Conservation (phyloP, 2,888 invertebrate species). For the Agonopterix heracliana region DNA sequence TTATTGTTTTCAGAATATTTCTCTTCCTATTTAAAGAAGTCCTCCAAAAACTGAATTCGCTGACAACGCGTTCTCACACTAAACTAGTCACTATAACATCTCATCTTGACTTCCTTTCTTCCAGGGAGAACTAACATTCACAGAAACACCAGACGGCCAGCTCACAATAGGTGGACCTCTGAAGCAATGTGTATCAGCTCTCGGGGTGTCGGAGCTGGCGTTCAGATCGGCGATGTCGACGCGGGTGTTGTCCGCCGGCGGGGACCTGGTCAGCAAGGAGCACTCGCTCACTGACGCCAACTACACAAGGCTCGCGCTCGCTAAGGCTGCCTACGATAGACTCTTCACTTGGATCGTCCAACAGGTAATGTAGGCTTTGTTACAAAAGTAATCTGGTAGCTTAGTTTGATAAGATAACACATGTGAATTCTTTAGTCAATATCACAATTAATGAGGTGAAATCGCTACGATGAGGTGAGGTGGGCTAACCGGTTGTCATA, state of each 20-base stretch:
- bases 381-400: background rate
- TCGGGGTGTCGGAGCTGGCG: constrained; percentile 79
- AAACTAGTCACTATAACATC: no score
- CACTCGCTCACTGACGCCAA: constrained; percentile 90
- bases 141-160: constrained; percentile 78
- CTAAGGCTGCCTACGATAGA: constrained; percentile 96
- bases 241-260: constrained; percentile 94
- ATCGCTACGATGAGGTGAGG: no score
- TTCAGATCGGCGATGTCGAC: constrained; percentile 87
- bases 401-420: background rate
- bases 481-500: no score
- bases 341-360: constrained; percentile 96
- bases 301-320: constrained; percentile 93
- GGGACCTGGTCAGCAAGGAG: constrained; percentile 82
- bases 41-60: no score
- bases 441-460: no score
- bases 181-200: constrained; percentile 61
- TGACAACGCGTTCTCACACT: no score
- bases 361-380: constrained; percentile 37
- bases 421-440: background rate
- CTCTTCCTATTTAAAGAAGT: no score
- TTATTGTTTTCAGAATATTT: no score
- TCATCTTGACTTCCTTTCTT: constrained; percentile 13
- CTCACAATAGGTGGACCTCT: constrained; percentile 71
- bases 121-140: constrained; percentile 76